Conservation (phyloP, 2,888 invertebrate species). For the Amblyteles armatorius region DNA sequence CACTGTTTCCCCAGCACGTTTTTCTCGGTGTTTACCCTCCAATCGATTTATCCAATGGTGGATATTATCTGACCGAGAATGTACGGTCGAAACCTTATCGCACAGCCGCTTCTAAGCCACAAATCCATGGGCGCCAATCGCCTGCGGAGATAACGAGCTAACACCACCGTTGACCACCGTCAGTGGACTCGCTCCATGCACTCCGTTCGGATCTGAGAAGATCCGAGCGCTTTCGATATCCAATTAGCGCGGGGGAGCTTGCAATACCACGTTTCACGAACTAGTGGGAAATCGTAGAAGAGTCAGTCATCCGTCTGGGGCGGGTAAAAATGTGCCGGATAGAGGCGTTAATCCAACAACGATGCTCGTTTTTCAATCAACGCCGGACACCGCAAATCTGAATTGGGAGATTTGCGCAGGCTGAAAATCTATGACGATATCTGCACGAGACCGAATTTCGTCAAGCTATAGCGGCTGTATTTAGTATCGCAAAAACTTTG, state of each 20-base stretch:
- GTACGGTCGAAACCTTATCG: neutral
- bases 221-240: conserved; percentile 3
- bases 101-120: neutral
- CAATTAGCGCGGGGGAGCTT: neutral
- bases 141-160: neutral
- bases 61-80: neutral
- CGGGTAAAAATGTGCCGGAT: neutral
- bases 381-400: neutral
- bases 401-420: too few relatives aligned
- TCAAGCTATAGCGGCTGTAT: too few relatives aligned
- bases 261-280: neutral
- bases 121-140: neutral
- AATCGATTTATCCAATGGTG: neutral
- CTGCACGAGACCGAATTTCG: too few relatives aligned
- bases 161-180: neutral
- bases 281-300: neutral
- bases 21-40: neutral
- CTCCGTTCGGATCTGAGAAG: neutral
- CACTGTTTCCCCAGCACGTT: neutral
- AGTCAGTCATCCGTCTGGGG: neutral
- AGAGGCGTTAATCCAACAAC: neutral
- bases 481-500: too few relatives aligned
- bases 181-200: neutral
- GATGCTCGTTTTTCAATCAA: neutral
- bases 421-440: too few relatives aligned